phyloP scores from a whole-genome alignment of 2,888 invertebrate genomes.

The Philereme transversata region DNA sequence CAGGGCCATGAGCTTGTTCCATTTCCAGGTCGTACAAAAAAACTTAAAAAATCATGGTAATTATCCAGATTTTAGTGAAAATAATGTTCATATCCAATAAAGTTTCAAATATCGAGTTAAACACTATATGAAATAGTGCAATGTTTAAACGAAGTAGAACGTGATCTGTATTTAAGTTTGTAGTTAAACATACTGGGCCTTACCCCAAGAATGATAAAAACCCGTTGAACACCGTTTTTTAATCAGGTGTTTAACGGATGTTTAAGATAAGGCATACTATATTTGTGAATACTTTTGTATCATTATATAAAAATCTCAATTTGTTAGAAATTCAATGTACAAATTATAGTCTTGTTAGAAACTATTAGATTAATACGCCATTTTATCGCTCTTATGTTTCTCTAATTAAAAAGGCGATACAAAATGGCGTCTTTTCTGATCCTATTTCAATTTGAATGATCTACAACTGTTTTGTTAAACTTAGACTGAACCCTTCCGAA shows the following conservation, averaged over 20 bases:
- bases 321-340: not conserved
- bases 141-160: constrained; percentile 9
- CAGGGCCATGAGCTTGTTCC: too few species aligned
- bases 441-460: not conserved
- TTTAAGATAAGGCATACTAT: too few species aligned
- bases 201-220: too few species aligned
- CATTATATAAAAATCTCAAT: not conserved
- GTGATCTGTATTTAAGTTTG: not conserved
- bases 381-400: not conserved
- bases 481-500: not conserved
- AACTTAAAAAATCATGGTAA: too few species aligned
- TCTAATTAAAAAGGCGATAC: not conserved
- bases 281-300: constrained; percentile 2
- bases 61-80: too few species aligned
- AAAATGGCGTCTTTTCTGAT: not conserved
- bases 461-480: not conserved
- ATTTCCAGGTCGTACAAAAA: too few species aligned
- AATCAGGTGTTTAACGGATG: too few species aligned
- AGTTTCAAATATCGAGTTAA: too few species aligned
- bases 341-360: not conserved
- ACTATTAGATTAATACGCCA: not conserved
- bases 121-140: constrained; percentile 2
- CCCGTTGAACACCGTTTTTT: too few species aligned
- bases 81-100: too few species aligned
- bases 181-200: not conserved